These are phyloP conservation scores for Leptura quadrifasciata DNA, from an alignment of 2,888 invertebrate species.

Conservation along the genomic window DNA sequence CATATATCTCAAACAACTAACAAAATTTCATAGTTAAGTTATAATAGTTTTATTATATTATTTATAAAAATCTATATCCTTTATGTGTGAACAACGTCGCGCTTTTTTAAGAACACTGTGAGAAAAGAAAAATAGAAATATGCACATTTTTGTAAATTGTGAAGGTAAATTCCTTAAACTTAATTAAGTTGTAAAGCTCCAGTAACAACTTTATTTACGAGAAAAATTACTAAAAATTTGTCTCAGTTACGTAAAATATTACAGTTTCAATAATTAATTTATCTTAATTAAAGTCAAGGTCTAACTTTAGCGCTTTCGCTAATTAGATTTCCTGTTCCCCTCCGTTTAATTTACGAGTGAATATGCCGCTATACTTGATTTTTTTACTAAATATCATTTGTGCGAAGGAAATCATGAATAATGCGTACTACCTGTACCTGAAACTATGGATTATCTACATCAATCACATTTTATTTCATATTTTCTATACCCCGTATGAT, in stretches of 20 bases:
- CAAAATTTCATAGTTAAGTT: too few species aligned
- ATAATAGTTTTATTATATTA: too few species aligned
- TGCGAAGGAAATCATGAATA: neutral
- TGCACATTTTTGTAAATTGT: neutral
- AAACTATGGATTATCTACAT: neutral
- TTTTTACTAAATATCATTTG: neutral
- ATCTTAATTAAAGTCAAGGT: slow-evolving; percentile 20
- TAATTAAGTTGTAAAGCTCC: neutral
- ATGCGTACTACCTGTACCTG: neutral
- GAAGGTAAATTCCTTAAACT: neutral
- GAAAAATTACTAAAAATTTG: slow-evolving; percentile 2
- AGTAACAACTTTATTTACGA: neutral
- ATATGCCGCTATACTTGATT: neutral
- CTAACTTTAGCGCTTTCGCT: slow-evolving; percentile 10
- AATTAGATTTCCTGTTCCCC: slow-evolving; percentile 13
- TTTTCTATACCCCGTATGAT: neutral
- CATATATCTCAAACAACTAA: too few species aligned
- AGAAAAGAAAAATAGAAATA: too few species aligned
- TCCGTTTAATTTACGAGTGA: slow-evolving; percentile 2
- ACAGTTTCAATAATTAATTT: slow-evolving; percentile 8
- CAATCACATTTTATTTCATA: neutral
- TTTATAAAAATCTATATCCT: too few species aligned
- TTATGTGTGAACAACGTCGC: too few species aligned
- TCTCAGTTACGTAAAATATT: slow-evolving; percentile 16
- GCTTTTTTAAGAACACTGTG: neutral